Percentiles rank a stretch among this genome's conserved stretches.
phyloP scores from a whole-genome alignment of 1,140 invertebrate species.

The Ostrea edulis region DNA sequence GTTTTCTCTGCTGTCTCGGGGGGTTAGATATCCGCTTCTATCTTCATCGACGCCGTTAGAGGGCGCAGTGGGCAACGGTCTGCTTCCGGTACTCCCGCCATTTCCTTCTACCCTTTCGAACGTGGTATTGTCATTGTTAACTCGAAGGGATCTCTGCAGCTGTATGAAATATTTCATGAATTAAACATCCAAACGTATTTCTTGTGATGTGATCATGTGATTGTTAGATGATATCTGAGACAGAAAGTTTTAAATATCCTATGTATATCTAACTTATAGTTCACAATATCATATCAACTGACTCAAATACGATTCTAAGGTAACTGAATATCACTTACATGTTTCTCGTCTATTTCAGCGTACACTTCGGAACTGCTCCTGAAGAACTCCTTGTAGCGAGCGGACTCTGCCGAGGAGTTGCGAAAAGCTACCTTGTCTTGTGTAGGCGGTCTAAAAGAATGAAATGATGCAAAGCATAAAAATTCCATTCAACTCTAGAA shows the following conservation, averaged over 20 bases:
- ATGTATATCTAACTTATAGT: neutral
- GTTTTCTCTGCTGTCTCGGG: neutral
- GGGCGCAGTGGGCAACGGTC: neutral
- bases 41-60: neutral
- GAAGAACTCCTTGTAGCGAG: conserved; percentile 1
- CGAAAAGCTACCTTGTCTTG: conserved; percentile 5
- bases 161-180: neutral
- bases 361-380: conserved; percentile 10
- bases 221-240: no score
- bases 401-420: neutral
- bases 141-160: conserved; percentile 7
- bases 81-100: conserved; percentile 10
- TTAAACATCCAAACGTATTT: neutral
- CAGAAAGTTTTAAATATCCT: neutral
- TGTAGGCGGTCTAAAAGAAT: neutral
- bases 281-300: neutral
- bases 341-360: conserved; percentile 11
- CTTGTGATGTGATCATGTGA: no score
- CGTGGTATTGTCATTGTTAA: neutral
- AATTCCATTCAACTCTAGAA: neutral
- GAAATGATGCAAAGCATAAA: neutral
- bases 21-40: neutral
- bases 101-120: neutral
- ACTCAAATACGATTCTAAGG: neutral
- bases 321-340: neutral